These are phyloP conservation scores for Gnathonemus echidnorhynchus DNA, from an alignment of 2,113 vertebrate species.

Conservation along the genomic window DNA sequence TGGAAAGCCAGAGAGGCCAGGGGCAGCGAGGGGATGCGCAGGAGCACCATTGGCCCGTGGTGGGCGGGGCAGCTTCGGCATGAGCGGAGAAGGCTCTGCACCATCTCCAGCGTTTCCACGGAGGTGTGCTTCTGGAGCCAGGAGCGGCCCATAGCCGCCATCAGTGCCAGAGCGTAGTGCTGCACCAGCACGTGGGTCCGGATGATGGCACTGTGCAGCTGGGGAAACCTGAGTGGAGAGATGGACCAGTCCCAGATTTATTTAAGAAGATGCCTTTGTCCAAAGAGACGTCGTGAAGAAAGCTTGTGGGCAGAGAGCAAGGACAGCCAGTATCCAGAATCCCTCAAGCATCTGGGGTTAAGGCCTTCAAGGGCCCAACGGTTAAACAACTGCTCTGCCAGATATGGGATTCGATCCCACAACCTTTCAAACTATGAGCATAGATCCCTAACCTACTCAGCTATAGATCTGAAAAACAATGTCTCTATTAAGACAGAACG, in stretches of 20 bases:
- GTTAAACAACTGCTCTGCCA: not conserved
- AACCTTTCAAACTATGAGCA: not conserved
- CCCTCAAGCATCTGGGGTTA: not conserved
- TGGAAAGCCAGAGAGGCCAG: conserved; percentile 83
- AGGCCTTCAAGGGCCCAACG: not conserved
- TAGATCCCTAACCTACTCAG: not conserved
- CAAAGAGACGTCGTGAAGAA: not conserved
- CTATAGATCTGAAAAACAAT: not conserved
- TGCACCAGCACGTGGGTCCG: conserved; percentile 87
- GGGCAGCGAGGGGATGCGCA: conserved; percentile 82
- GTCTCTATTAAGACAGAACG: not conserved
- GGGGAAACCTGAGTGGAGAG: conserved; percentile 75
- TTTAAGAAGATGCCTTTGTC: not conserved
- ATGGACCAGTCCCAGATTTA: not conserved
- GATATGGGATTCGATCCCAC: not conserved
- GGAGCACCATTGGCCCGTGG: conserved; percentile 91
- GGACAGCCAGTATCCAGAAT: not conserved
- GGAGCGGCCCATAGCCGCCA: conserved; percentile 75
- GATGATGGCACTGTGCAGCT: conserved; percentile 88
- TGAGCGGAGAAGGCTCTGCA: conserved; percentile 78
- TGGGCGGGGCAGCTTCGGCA: conserved; percentile 74
- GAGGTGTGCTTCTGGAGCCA: conserved; percentile 91
- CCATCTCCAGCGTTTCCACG: conserved; percentile 91
- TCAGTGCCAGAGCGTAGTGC: conserved; percentile 88
- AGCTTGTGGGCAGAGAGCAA: not conserved